These are phyloP conservation scores for Battus philenor DNA, from an alignment of 1,140 invertebrate species.

Conservation along the genomic window DNA sequence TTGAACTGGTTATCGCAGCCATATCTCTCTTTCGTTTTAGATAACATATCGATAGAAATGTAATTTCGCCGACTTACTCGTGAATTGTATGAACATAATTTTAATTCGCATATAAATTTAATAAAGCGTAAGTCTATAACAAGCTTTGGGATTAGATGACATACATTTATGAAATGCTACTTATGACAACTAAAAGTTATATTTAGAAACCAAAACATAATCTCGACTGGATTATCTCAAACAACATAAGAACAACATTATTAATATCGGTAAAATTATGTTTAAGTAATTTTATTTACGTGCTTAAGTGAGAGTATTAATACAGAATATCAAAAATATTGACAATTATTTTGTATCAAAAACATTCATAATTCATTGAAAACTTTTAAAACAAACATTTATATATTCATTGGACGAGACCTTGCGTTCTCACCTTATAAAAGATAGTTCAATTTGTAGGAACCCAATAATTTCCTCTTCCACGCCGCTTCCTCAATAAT, in stretches of 20 bases:
- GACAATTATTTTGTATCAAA: neutral
- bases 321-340: neutral
- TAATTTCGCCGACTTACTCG: neutral
- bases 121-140: too few relatives aligned
- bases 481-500: constrained; percentile 1
- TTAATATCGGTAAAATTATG: neutral
- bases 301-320: too few relatives aligned
- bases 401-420: neutral
- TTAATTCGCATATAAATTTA: too few relatives aligned
- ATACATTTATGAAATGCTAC: too few relatives aligned
- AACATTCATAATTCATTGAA: neutral
- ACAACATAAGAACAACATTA: neutral
- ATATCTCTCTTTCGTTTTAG: constrained; percentile 1
- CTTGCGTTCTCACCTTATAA: neutral
- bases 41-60: neutral
- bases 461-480: neutral
- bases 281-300: neutral
- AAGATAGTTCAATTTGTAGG: constrained; percentile 3
- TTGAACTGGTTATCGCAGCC: constrained; percentile 4
- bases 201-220: neutral
- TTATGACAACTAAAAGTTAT: neutral
- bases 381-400: neutral
- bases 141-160: too few relatives aligned
- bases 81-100: too few relatives aligned
- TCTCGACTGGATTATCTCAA: neutral